A percentile compares a stretch with the other conserved stretches of the same genome.
These are phyloP conservation scores for Operophtera brumata DNA, from an alignment of 2,888 invertebrate genomes.

Conservation along the genomic window DNA sequence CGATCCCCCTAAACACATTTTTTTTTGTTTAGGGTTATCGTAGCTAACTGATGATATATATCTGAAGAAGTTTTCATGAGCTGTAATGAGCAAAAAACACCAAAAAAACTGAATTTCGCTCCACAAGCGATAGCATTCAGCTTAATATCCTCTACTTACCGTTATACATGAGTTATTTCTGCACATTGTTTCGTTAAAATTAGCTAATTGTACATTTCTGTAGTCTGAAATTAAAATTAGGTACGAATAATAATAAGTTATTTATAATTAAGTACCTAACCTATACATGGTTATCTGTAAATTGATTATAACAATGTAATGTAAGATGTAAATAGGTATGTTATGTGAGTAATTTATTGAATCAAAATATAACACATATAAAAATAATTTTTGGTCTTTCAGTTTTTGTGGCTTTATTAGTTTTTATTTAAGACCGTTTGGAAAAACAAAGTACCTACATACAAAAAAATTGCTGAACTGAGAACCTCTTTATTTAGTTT, in stretches of 20 bases:
- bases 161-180: background rate
- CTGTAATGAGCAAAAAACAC: too few species aligned
- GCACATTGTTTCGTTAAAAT: constrained; percentile 12
- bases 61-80: too few species aligned
- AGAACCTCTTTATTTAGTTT: too few species aligned
- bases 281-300: constrained; percentile 68
- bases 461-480: too few species aligned
- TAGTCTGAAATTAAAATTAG: constrained; percentile 61
- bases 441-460: too few species aligned
- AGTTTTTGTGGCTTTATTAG: background rate
- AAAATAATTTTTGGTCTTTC: constrained; percentile 47
- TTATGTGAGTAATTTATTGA: constrained; percentile 79
- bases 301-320: constrained; percentile 63
- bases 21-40: too few species aligned
- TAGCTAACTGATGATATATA: too few species aligned
- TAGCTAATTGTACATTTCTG: constrained; percentile 45
- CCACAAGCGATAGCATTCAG: too few species aligned
- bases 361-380: constrained; percentile 77
- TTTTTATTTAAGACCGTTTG: too few species aligned
- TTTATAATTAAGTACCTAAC: constrained; percentile 57
- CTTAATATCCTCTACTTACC: background rate
- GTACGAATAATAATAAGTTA: constrained; percentile 62
- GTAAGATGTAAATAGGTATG: constrained; percentile 75
- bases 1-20: too few species aligned
- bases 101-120: too few species aligned